phyloP scores from a whole-genome alignment of 2,113 vertebrate genomes.

The Phylloscopus trochiloides region DNA sequence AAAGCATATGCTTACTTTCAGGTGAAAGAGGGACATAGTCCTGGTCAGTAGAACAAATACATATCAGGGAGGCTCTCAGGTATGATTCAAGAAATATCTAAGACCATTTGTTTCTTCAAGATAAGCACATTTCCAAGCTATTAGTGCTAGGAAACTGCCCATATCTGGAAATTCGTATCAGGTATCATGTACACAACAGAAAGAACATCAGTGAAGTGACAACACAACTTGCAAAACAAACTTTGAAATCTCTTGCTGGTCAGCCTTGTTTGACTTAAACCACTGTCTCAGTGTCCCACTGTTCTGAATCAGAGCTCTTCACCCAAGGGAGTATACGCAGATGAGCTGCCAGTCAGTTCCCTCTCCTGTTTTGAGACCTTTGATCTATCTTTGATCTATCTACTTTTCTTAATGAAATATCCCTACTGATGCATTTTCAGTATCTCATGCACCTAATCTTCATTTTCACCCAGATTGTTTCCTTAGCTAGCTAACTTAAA shows the following conservation, averaged over 20 bases:
- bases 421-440: not conserved
- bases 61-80: not conserved
- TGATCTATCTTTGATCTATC: not conserved
- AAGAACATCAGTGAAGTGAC: not conserved
- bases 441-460: not conserved
- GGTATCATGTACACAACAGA: not conserved
- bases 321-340: not conserved
- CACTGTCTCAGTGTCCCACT: not conserved
- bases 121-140: not conserved
- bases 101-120: not conserved
- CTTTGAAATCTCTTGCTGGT: not conserved
- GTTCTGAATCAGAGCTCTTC: not conserved
- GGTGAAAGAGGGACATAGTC: not conserved
- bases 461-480: not conserved
- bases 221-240: not conserved
- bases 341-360: not conserved
- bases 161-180: not conserved
- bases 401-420: not conserved
- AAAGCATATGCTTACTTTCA: not conserved
- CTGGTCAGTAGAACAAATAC: not conserved
- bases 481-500: not conserved
- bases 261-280: not conserved
- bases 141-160: not conserved
- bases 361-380: not conserved
- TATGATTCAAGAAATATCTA: not conserved